Evolutionary conservation across 2,888 invertebrate genomes (phyloP), one percentile per base, ranked within the genome.

Genomic region (Cryptocephalus moraei): DNA sequence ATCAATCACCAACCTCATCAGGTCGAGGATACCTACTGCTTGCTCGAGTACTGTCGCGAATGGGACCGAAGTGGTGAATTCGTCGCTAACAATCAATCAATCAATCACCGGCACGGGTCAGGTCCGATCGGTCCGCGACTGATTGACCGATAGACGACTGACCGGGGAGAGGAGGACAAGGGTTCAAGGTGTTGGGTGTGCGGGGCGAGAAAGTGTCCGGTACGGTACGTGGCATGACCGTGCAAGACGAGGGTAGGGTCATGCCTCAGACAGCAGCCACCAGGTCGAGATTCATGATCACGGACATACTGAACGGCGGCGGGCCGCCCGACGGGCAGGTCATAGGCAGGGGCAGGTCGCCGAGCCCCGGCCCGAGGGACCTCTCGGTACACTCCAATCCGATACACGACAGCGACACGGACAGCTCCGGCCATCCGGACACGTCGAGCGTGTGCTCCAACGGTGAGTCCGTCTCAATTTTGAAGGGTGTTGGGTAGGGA

Each of bases 251-350:
- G 57, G 57, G 65, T 46, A 60, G 68, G 63, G 67, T 67, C 62
- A 69, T 70, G 69, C 68, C 69, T 55, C 69, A 68, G 50, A 67
- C 68, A 54, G 65, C 67, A 52, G 62, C 80, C 77, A 67, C 80
- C 73, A 77, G 88, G 59, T 87, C 89, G 51, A 75, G 89, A 56
- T 91, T 91, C 74, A 90, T 91, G 88, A 91, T 91, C 73, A 90
- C 88, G 59, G 91, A 91, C 70, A 91, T 91, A 63, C 75, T 91
- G 57, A 81, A 81, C 44, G 79, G 79, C 44, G 80, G 70, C 63
- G 73, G 46, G 2, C 32, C 8, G n/a, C 47, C 64, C 74, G 80
- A 79, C 46, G 80, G 71, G 63, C 74, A 71, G 60, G 72, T 66
- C 56, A 72, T 68, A 62, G 73, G 72, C 41, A 67, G 71, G 64